Base-by-base conservation (phyloP, 2,888 invertebrate genomes). In the Sinelater perroti region DNA sequence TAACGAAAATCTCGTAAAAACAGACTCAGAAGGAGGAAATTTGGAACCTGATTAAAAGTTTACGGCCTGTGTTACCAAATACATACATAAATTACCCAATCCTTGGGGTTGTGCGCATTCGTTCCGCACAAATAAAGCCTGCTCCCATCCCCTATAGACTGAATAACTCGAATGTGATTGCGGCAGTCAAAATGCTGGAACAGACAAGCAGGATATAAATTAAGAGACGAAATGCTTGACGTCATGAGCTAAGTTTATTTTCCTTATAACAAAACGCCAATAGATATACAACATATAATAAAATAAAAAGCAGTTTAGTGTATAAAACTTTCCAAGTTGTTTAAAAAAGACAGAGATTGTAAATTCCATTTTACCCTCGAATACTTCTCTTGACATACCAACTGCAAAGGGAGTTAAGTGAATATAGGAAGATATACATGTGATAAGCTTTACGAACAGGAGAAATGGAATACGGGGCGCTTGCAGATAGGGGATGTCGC, bases 21-120 rank as follows among this genome's bases (percentile, higher is more conserved):
- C 10, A 30, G 13, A 3, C 13, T 30, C 10, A 30, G 30, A 17
- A 13, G 18, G n/a, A 35, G 17, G 35, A 35, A 35, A 35, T 35
- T 35, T 35, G 35, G 17, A 21, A 8, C 21, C 20, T 38, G 20
- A 38, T 38, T 20, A 38, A 38, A 38, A 18, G 20, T 20, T 38
- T 38, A 38, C 18, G 10, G 38, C 20, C 14, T 31, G 33, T 13
- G 18, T 44, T n/a, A 35, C 35, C 31, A 21, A 38, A 47, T 82
- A 93, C 94, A 93, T 83, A 95, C 95, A 78, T 95, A 91, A 77
- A 95, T 86, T 55, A 95, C 93, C 91, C 92, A 94, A 79, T 95
- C 95, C 80, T 94, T 94, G 30, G 95, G 95, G 79, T 92, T 91
- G 81, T 95, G 95, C 18, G 95, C 95, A 77, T 95, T 95, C 65